Evolutionary conservation across 2,113 vertebrate species (phyloP).

Genomic region (Origma solitaria): DNA sequence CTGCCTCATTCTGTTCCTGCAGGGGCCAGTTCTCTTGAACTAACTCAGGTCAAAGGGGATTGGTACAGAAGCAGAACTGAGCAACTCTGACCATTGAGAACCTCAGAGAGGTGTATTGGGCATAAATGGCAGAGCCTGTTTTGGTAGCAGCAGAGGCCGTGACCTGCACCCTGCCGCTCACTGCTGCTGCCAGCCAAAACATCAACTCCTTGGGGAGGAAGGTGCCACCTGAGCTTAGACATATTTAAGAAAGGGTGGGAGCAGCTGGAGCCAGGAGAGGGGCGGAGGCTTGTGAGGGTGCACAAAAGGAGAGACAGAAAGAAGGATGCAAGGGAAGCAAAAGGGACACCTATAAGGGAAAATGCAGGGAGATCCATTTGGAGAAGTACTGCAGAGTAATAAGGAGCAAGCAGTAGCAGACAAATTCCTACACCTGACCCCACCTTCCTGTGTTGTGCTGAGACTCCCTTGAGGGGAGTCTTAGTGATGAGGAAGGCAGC

Average conservation of each 20-base stretch:
- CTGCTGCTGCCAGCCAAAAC: not conserved
- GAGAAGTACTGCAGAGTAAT: not conserved
- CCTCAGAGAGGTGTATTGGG: not conserved
- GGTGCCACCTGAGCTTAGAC: not conserved
- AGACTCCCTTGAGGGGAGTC: not conserved
- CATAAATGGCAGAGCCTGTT: not conserved
- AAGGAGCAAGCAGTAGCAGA: not conserved
- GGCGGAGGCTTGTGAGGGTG: not conserved
- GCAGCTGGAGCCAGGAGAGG: not conserved
- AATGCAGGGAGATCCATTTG: accelerated
- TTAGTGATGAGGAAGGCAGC: not conserved
- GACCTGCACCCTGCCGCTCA: not conserved
- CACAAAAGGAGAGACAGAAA: not conserved
- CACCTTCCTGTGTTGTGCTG: not conserved
- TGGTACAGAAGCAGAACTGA: not conserved
- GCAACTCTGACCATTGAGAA: not conserved
- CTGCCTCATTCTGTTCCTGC: not conserved
- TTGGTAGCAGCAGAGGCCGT: not conserved
- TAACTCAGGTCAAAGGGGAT: not conserved
- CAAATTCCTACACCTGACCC: accelerated
- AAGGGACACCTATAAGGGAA: not conserved
- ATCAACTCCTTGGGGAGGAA: not conserved
- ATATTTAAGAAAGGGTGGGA: not conserved
- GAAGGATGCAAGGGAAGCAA: not conserved
- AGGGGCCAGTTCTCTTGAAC: not conserved